Conservation (phyloP, 1,140 invertebrate genomes). For the Diabrotica undecimpunctata region DNA sequence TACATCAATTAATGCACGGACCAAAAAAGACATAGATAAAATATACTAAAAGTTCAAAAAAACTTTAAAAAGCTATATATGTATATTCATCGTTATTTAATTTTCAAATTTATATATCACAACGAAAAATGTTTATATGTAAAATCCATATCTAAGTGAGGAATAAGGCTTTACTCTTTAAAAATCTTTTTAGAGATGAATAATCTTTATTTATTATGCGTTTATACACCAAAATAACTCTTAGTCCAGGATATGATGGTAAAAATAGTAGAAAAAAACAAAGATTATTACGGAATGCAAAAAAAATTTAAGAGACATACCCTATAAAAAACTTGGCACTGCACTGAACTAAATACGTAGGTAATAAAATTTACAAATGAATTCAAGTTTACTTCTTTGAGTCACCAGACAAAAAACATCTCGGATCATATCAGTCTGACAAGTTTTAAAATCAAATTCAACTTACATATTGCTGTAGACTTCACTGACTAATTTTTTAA, state of each 20-base stretch:
- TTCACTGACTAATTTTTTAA: too few species aligned
- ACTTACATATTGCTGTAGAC: too few species aligned
- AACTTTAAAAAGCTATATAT: neutral
- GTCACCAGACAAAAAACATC: too few species aligned
- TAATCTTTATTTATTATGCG: neutral
- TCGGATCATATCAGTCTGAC: too few species aligned
- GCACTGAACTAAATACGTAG: too few species aligned
- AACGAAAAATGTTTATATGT: conserved; percentile 3
- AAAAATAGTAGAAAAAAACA: too few species aligned
- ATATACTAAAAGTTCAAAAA: conserved; percentile 1
- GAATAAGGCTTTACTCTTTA: neutral
- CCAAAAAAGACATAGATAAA: neutral
- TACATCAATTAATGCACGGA: conserved; percentile 2
- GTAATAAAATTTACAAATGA: too few species aligned
- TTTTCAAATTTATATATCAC: neutral
- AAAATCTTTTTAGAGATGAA: neutral
- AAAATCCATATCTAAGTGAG: neutral
- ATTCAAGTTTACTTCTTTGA: too few species aligned
- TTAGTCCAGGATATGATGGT: too few species aligned
- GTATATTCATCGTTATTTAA: neutral
- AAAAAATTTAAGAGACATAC: neutral
- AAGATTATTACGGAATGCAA: neutral
- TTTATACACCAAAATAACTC: neutral
- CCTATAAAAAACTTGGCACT: too few species aligned
- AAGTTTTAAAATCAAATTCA: too few species aligned